Evolutionary conservation across 2,888 invertebrate species (phyloP), one percentile per base, ranked within the genome.

Genomic region (Biston stratarius): DNA sequence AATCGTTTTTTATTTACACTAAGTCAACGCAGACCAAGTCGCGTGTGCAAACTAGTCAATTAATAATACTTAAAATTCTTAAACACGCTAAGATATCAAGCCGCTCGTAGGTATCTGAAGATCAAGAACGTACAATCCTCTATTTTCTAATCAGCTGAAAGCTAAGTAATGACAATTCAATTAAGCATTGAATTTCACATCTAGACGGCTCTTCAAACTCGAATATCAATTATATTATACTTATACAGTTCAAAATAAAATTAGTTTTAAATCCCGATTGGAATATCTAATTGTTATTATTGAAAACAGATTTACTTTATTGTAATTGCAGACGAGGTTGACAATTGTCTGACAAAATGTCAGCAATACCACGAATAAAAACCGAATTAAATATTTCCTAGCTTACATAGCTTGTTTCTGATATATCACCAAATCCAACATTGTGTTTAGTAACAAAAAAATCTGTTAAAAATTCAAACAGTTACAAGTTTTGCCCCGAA

Each of bases 221-320:
- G 5, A 14, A 53, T 11, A 15, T 40, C 40, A 15, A 15, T 40
- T 53, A 53, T 40, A 15, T 40, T 53, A 53, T 40, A 24, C 40
- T 40, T 8, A 53, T 40, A 38, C 15, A 53, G 40, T 40, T 38
- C 38, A 33, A 58, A 48, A 38, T 38, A 14, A 48, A 58, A 58
- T 48, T 48, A 47, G 36, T 47, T 58, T 15, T 12, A 45, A 58
- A 58, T 58, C 12, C 11, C 8, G 15, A 48, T 38, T 58, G 48
- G 12, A 48, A 38, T 38, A 38, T 6, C 9, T 38, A 38, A 38
- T 38, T 57, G 34, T n/a, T 44, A 47, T 36, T 45, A 47, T 57
- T 44, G 57, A 57, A 34, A 57, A 57, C 36, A 34, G 57, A 44
- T 57, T 57, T 47, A 57, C 12, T 47, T 57, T 44, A 71, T 74